phyloP scores from a whole-genome alignment of 2,797 vertebrate genomes.

The Siniperca undulata region DNA sequence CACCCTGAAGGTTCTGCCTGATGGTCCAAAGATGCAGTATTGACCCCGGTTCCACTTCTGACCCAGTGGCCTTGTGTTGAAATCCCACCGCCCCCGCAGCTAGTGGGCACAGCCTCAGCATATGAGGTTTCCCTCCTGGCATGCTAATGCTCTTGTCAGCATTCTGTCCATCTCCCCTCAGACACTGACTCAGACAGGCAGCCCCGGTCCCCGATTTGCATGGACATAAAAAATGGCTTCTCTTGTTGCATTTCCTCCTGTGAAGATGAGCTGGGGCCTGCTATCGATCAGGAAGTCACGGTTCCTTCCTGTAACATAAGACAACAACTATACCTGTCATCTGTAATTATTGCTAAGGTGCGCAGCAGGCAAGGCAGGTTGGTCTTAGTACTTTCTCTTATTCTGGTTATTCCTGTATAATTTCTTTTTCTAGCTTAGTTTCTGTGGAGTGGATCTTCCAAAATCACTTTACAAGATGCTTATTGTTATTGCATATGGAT shows the following conservation, averaged over 20 bases:
- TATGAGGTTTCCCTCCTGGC: constrained; percentile 66
- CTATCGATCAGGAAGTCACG: constrained; percentile 66
- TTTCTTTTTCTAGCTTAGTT: neutral
- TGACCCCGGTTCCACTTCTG: constrained; percentile 62
- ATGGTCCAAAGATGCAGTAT: constrained; percentile 40
- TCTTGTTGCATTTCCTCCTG: constrained; percentile 52
- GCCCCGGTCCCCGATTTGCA: constrained; percentile 43
- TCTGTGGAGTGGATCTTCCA: neutral
- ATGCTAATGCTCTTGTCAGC: constrained; percentile 77
- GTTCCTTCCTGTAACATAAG: constrained; percentile 67
- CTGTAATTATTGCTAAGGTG: constrained; percentile 22
- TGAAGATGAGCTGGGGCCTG: constrained; percentile 20
- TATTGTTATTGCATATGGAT: neutral
- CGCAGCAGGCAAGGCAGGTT: neutral
- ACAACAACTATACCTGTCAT: constrained; percentile 32
- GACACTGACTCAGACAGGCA: constrained; percentile 63
- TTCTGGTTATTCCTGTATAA: neutral
- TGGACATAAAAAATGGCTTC: constrained; percentile 51
- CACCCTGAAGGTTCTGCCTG: constrained; percentile 32
- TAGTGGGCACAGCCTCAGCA: constrained; percentile 59
- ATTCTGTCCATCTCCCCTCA: constrained; percentile 71
- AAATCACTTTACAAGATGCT: neutral
- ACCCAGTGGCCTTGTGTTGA: constrained; percentile 63
- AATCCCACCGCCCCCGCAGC: constrained; percentile 52
- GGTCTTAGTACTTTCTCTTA: neutral